Conservation (phyloP, 2,888 invertebrate species). For the Euspilapteryx auroguttella region DNA sequence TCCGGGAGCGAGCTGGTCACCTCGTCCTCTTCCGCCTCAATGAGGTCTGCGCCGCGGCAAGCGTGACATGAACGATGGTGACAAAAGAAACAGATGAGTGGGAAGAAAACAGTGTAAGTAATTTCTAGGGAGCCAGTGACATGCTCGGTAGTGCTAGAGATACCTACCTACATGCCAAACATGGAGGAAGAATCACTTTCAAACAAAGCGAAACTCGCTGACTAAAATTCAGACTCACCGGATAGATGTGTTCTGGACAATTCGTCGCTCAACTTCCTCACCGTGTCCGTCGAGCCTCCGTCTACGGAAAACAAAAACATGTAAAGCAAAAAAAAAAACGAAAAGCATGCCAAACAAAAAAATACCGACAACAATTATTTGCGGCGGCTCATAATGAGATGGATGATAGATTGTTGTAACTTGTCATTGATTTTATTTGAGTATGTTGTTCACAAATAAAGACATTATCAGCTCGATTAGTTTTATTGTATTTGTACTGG, state of each 20-base stretch:
- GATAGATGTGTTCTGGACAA: conserved; percentile 56
- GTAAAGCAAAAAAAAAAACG: conserved; percentile 41
- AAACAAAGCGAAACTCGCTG: too few relatives aligned
- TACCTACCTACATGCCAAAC: too few relatives aligned
- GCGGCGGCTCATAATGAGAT: conserved; percentile 1
- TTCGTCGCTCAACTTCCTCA: conserved; percentile 54
- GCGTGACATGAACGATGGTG: conserved; percentile 21
- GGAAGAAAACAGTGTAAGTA: too few relatives aligned
- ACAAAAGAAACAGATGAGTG: conserved; percentile 17
- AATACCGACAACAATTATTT: conserved; percentile 10
- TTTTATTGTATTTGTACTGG: conserved; percentile 12
- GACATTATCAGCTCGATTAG: conserved; percentile 8
- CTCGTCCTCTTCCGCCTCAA: conserved; percentile 62
- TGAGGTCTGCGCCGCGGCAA: conserved; percentile 52
- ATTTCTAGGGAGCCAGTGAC: too few relatives aligned
- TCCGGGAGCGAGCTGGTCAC: conserved; percentile 47
- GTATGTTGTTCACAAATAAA: neutral
- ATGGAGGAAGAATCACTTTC: too few relatives aligned
- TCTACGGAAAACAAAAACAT: conserved; percentile 51
- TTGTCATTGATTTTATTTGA: neutral
- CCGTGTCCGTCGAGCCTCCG: conserved; percentile 49
- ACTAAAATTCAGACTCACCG: too few relatives aligned
- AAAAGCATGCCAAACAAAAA: conserved; percentile 33
- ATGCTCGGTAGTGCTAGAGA: too few relatives aligned
- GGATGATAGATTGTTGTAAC: conserved; percentile 7